Base-by-base conservation (phyloP, 2,113 vertebrate species). In the Leptobrachium leishanense region DNA sequence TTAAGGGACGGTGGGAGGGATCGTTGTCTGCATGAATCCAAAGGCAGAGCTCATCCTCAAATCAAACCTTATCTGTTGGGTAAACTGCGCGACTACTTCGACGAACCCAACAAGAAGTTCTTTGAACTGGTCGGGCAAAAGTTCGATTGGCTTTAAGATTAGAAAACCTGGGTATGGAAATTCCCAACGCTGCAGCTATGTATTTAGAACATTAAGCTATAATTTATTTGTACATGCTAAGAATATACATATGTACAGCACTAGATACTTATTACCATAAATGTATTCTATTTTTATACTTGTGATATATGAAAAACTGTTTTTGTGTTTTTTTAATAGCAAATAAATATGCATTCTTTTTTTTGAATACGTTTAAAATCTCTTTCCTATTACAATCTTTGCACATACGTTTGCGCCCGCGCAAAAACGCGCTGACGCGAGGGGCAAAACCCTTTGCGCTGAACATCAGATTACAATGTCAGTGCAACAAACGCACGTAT, bases 201-300 rank as follows among this genome's bases (percentile, higher is more conserved):
- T 76, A 12, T 15, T 11, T 1, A 77, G 87, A 88, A 89, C 90
- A 73, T 92, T 87, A 90, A 90, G 81, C 83, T 89, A 88, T 87
- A 89, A 91, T 92, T 93, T 93, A 91, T 89, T 91, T 92, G 89
- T 91, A 91, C 93, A 93, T 83, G 86, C 55, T 59, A 12, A 88
- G 88, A 90, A 88, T 90, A 87, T 76, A 85, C 84, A 89, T 83
- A 88, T 86, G 89, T 93, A 92, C 88, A 92, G 89, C 89, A 91
- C 92, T 91, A 93, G 85, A 93, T 88, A 90, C 89, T 89, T 89
- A 88, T 85, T 89, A 85, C 89, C 88, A 92, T 88, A 91, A 93
- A 89, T 91, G 91, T 90, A 90, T 90, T 96, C 90, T 96, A 97
- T 97, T 97, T 98, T 97, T 97, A 84, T 96, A 97, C 90, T 91